Base-by-base conservation (phyloP, 2,888 invertebrate genomes). In the Agrilus cyanescens region DNA sequence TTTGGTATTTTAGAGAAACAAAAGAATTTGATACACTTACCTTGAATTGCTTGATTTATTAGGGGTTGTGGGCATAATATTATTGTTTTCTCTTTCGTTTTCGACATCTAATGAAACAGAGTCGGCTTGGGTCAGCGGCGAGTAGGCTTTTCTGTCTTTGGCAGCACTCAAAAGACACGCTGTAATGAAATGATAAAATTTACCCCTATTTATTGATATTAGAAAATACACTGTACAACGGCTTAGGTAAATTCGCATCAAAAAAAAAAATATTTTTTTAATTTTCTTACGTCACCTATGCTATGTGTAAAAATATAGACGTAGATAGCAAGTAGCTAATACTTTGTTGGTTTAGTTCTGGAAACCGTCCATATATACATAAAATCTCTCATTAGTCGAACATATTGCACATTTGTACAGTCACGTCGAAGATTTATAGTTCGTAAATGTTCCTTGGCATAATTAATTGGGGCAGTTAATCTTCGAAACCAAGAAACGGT, bases 151-250 rank as follows among this genome's bases (percentile, higher is more conserved):
- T 42, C 78, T 69, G 57, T 76, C 74, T 63, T 77, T 75, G 37
- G 79, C 77, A 12, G 80, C 80, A 38, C 73, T 78, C 62, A 80
- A 78, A 34, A 82, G 70, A 58, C 83, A 83, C n/a, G 82, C 83
- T 84, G 63, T n/a, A 63, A 61, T 32, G 41, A 46, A 48, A 52
- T 48, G 15, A 20, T 25, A 13, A 40, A 34, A 20, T 15, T 12
- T 36, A 36, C 8, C 29, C 14, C 12, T n/a, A 8, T 14, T 4
- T 20, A 16, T 5, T n/a, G 29, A 4, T 15, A 37, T 7, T 18
- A 20, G 16, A 10, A 37, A 2, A 16, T 14, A 16, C 12, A 39
- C 2, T n/a, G n/a, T n/a, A n/a, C n/a, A n/a, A n/a, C n/a, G n/a
- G 8, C 31, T 8, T 30, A 30, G 12, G 31, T n/a, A n/a, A n/a